Conservation (phyloP, 2,113 vertebrate species). For the Marmota flaviventris region DNA sequence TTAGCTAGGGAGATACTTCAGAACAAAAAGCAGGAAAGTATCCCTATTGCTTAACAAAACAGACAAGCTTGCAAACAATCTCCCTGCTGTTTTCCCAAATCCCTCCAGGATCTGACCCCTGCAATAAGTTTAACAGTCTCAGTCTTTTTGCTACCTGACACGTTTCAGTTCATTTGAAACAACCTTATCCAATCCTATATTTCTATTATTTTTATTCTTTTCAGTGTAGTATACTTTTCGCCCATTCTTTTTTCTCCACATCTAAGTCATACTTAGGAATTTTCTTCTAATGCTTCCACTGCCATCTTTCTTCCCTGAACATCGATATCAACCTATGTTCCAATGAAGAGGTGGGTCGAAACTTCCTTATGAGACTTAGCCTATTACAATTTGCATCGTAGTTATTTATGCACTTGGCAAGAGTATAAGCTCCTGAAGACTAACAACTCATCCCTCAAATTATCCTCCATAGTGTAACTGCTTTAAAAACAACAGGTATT, state of each 20-base stretch:
- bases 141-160: not conserved
- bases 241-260: not conserved
- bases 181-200: fast-evolving
- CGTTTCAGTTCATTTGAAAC: not conserved
- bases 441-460: not conserved
- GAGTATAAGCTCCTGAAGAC: not conserved
- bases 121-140: not conserved
- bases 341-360: not conserved
- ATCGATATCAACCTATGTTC: not conserved
- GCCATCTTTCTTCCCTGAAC: not conserved
- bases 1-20: not conserved
- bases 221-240: not conserved
- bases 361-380: not conserved
- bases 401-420: conserved; percentile 4
- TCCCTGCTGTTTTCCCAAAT: not conserved
- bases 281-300: not conserved
- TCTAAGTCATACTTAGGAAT: not conserved
- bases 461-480: not conserved
- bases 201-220: not conserved
- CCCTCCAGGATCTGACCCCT: not conserved
- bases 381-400: not conserved
- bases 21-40: not conserved
- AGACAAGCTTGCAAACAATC: not conserved
- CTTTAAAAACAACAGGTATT: conserved; percentile 42
- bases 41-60: not conserved